Evolutionary conservation across 2,113 vertebrate genomes (phyloP), one percentile per base, ranked within the genome.

Genomic region (Melospiza georgiana): DNA sequence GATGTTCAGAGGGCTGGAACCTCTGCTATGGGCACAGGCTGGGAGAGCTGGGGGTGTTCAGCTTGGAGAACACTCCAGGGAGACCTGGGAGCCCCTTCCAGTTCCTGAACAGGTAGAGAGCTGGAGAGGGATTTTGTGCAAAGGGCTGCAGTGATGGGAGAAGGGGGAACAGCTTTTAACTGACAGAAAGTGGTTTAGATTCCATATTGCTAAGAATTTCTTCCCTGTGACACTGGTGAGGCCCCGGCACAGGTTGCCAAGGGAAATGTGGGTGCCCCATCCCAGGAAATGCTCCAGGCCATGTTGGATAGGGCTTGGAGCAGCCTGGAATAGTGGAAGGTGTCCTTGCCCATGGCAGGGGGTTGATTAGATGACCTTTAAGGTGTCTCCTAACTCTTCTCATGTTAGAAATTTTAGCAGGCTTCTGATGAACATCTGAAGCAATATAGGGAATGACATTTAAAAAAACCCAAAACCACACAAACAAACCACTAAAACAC

Each of bases 161-260:
- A 25, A 52, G 3, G 20, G 4, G 4, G 7, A 41, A 30, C 2
- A 19, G 20, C 14, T 54, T n/a, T 19, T 7, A 13, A 21, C 23
- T 46, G 39, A 21, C 46, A 25, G 62, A n/a, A 13, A 5, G 30
- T 8, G 10, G 15, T 55, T 76, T 55, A 31, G 30, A 31, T 41
- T 7, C 27, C 6, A 22, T 9, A n/a, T 35, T 12, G 15, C 2
- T 18, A 18, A 35, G 11, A 83, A 54, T 31, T 83, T 48, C 11
- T 41, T 31, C n/a, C 2, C 30, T 54, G 14, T 2, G 21, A 55
- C 30, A 1, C 0, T 22, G 24, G 7, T 3, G 6, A 35, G n/a
- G 37, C 13, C 5, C 37, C 46, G 46, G 52, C 37, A 67, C n/a
- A 55, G 13, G 16, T 1, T 54, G 11, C 13, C 13, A 11, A n/a